A percentile compares a stretch with the other conserved stretches of the same genome.
These are phyloP conservation scores for Drosophila serrata DNA, from an alignment of 1,140 invertebrate genomes.

Conservation along the genomic window DNA sequence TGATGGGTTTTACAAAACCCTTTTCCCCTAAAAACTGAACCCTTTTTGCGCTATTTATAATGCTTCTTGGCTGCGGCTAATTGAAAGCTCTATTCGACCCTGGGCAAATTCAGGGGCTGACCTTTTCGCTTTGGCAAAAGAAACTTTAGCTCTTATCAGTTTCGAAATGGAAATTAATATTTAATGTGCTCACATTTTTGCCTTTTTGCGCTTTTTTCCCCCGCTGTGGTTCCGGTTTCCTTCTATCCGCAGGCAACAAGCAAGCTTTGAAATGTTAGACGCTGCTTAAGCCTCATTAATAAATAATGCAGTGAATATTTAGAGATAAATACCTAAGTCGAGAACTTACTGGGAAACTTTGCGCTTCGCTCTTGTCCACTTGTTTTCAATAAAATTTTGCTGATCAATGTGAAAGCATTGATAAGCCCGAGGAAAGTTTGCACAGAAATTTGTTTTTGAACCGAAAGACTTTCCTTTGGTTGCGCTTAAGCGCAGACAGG, in stretches of 20 bases:
- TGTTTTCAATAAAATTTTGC: constrained; percentile 49
- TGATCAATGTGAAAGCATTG: constrained; percentile 64
- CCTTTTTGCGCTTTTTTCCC: constrained; percentile 28
- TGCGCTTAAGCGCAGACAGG: constrained; percentile 80
- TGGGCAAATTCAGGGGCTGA: constrained; percentile 26
- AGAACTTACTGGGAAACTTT: constrained; percentile 10
- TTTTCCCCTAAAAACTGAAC: constrained; percentile 15
- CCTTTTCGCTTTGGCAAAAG: constrained; percentile 50
- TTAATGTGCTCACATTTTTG: constrained; percentile 77
- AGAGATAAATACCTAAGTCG: constrained; percentile 37
- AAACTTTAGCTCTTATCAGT: constrained; percentile 71
- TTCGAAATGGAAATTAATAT: constrained; percentile 82
- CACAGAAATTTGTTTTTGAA: constrained; percentile 56
- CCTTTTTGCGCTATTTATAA: constrained; percentile 51
- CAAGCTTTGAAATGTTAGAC: constrained; percentile 76
- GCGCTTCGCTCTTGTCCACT: constrained; percentile 20
- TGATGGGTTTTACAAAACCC: constrained; percentile 10
- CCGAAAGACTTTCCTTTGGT: constrained; percentile 55
- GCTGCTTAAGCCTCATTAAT: constrained; percentile 82
- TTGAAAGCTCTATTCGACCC: constrained; percentile 52
- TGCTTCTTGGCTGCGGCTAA: constrained; percentile 55
- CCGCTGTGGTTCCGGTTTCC: constrained; percentile 38
- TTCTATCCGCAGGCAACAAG: constrained; percentile 25
- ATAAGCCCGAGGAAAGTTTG: constrained; percentile 72
- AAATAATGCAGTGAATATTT: constrained; percentile 73